Percentiles rank a stretch among this genome's conserved stretches.
phyloP scores from a whole-genome alignment of 2,888 invertebrate genomes.

The Cephus pygmeus region DNA sequence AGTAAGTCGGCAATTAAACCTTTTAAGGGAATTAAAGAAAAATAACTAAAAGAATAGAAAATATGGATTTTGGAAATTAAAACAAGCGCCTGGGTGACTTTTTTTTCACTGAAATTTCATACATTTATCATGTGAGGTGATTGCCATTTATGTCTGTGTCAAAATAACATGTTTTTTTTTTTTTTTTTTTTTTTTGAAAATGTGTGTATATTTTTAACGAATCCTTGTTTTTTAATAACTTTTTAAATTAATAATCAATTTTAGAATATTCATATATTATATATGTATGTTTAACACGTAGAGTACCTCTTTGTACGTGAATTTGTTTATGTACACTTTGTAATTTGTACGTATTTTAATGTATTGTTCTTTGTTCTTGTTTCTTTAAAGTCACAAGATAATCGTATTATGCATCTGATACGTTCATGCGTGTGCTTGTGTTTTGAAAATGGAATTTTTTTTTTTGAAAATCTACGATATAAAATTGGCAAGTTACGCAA shows the following conservation, averaged over 20 bases:
- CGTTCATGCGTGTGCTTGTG: neutral
- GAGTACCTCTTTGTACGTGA: neutral
- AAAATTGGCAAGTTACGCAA: too few species aligned
- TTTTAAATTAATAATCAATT: neutral
- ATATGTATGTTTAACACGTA: neutral
- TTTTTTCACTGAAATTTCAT: neutral
- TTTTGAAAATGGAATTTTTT: neutral
- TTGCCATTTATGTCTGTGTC: neutral
- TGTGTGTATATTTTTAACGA: too few species aligned
- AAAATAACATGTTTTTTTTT: neutral
- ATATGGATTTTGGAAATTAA: neutral
- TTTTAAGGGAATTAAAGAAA: constrained; percentile 42
- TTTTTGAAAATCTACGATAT: too few species aligned
- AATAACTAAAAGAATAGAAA: neutral
- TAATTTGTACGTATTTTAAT: neutral
- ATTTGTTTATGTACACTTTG: neutral
- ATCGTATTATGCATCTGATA: neutral
- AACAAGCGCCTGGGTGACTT: neutral
- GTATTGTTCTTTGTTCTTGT: neutral
- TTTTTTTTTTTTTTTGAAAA: too few species aligned
- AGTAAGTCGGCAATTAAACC: constrained; percentile 64
- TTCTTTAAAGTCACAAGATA: neutral
- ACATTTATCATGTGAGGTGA: neutral
- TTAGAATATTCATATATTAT: neutral
- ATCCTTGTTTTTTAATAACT: neutral